A percentile compares a stretch with the other conserved stretches of the same genome.
These are phyloP conservation scores for Drosophila mettleri DNA, from an alignment of 2,888 invertebrate species.

Conservation along the genomic window DNA sequence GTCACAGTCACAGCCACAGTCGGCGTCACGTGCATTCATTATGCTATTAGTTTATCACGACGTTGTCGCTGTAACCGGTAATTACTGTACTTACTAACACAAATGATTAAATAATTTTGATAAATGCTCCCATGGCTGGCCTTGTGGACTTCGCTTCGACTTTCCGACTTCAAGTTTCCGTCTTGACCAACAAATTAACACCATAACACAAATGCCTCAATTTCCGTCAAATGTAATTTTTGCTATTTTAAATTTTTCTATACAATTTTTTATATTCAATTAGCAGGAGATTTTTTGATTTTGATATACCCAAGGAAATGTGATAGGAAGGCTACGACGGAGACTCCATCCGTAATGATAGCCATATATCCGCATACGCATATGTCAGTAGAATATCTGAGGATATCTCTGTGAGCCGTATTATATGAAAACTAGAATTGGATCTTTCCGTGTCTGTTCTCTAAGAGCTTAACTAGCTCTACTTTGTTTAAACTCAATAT, in stretches of 20 bases:
- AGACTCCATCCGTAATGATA: no score
- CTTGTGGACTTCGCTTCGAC: constrained; percentile 28
- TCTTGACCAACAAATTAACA: constrained; percentile 65
- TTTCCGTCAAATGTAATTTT: constrained; percentile 70
- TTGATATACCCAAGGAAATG: not conserved
- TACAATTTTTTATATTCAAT: constrained; percentile 41
- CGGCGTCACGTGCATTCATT: constrained; percentile 5
- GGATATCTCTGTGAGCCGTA: no score
- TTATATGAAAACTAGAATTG: no score
- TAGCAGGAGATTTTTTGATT: constrained; percentile 40
- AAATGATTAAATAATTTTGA: constrained; percentile 26
- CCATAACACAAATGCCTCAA: constrained; percentile 60
- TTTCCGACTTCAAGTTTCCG: constrained; percentile 7
- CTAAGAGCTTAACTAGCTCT: no score
- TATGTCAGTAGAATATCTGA: no score
- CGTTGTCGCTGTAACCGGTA: constrained; percentile 6
- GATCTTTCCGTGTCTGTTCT: no score
- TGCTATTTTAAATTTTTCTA: constrained; percentile 23
- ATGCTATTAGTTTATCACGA: constrained; percentile 13
- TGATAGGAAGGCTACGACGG: not conserved
- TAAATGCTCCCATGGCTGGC: constrained; percentile 31
- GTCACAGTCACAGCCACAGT: not conserved
- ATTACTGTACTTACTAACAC: constrained; percentile 17
- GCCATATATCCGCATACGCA: no score
- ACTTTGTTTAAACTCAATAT: no score